Evolutionary conservation across 1,140 invertebrate species (phyloP).

Genomic region (Orius insidiosus): DNA sequence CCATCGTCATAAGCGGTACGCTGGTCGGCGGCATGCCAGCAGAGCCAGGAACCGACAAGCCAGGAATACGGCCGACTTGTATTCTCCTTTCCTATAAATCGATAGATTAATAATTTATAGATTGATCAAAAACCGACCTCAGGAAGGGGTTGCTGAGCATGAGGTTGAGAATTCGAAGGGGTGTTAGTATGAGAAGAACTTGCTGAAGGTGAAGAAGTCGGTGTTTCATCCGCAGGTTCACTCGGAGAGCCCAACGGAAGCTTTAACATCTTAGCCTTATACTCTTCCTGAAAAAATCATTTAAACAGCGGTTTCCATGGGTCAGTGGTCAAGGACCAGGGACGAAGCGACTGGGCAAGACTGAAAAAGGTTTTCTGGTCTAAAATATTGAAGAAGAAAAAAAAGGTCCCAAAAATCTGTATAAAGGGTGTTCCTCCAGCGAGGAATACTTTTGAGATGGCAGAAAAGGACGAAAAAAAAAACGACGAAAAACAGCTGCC

Average conservation of each 20-base stretch:
- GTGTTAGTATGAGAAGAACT: conserved; percentile 12
- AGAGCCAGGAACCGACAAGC: conserved; percentile 11
- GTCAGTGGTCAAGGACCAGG: no score
- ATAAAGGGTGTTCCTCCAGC: no score
- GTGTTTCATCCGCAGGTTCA: conserved; percentile 4
- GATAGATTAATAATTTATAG: neutral
- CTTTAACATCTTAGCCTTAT: conserved; percentile 53
- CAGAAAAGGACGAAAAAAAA: no score
- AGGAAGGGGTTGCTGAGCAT: conserved; percentile 5
- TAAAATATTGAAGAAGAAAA: no score
- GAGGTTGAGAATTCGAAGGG: neutral
- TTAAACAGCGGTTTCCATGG: no score
- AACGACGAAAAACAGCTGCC: no score
- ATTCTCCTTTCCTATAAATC: conserved; percentile 6
- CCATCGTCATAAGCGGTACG: conserved; percentile 21
- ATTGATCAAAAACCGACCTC: conserved; percentile 7
- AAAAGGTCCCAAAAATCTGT: no score
- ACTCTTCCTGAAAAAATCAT: conserved; percentile 69
- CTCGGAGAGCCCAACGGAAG: conserved; percentile 33
- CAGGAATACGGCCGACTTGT: neutral
- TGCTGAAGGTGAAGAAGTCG: conserved; percentile 4
- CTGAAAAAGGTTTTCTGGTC: no score
- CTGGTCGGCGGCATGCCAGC: conserved; percentile 11
- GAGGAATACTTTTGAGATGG: no score
- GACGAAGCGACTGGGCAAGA: no score